A percentile compares a stretch with the other conserved stretches of the same genome.
Evolutionary conservation across 2,888 invertebrate species (phyloP).

Genomic region (Ephialtes manifestator): DNA sequence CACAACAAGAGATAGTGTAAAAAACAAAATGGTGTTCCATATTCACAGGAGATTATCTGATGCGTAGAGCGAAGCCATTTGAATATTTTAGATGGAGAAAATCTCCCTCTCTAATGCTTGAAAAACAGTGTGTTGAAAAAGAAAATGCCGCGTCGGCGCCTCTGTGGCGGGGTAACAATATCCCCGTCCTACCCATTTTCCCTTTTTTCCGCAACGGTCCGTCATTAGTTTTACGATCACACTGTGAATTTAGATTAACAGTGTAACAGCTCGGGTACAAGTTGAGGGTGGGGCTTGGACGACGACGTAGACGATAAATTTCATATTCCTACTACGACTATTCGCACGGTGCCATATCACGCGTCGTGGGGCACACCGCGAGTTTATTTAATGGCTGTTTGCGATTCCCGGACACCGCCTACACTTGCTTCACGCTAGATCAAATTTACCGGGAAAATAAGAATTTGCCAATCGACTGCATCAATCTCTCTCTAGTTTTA

Average conservation of each 20-base stretch:
- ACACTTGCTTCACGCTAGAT: constrained; percentile 59
- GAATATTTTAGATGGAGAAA: constrained; percentile 19
- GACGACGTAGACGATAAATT: constrained; percentile 78
- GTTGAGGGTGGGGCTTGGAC: constrained; percentile 66
- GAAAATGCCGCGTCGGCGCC: constrained; percentile 73
- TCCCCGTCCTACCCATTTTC: neutral
- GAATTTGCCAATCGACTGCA: constrained; percentile 59
- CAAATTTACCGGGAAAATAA: constrained; percentile 72
- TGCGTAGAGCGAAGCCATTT: constrained; percentile 8
- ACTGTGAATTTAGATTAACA: constrained; percentile 79
- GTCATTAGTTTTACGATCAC: constrained; percentile 81
- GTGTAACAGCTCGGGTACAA: constrained; percentile 75
- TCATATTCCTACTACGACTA: constrained; percentile 76
- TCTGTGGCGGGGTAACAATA: constrained; percentile 65
- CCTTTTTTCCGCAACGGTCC: constrained; percentile 65
- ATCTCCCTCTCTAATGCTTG: constrained; percentile 46
- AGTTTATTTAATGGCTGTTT: constrained; percentile 78
- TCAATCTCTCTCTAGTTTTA: constrained; percentile 5
- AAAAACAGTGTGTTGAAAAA: constrained; percentile 49
- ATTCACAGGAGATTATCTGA: neutral
- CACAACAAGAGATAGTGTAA: neutral
- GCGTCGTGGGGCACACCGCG: constrained; percentile 42
- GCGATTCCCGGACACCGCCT: constrained; percentile 66
- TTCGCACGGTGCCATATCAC: constrained; percentile 38
- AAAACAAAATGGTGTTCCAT: constrained; percentile 7